Conservation (phyloP, 2,113 vertebrate species). For the Saguinus midas region DNA sequence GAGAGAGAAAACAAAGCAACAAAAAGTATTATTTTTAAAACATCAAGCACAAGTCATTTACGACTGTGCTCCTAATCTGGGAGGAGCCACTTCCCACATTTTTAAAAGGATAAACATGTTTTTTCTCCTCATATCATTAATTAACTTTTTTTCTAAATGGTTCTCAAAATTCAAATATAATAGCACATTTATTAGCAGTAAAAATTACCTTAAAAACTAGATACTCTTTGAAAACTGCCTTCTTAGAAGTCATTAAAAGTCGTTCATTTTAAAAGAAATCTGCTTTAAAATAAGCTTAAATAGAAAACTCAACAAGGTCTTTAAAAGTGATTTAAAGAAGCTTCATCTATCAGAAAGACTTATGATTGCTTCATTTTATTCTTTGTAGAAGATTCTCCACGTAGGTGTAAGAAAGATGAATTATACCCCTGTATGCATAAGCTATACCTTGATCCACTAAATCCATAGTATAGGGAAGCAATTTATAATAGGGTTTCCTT, state of each 20-base stretch:
- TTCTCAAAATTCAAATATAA: constrained; percentile 26
- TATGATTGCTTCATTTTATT: constrained; percentile 32
- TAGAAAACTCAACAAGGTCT: neutral
- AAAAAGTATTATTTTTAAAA: neutral
- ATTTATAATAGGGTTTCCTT: neutral
- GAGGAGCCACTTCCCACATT: neutral
- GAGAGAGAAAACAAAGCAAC: neutral
- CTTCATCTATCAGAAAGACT: neutral
- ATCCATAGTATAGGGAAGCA: neutral
- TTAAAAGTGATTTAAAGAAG: constrained; percentile 36
- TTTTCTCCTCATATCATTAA: neutral
- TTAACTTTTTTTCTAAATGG: neutral
- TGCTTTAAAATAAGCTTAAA: constrained; percentile 41
- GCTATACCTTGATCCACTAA: neutral
- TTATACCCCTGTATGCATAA: neutral
- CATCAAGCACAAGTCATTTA: neutral
- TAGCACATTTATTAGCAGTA: neutral
- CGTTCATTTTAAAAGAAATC: constrained; percentile 1
- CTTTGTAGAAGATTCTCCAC: neutral
- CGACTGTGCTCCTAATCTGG: neutral
- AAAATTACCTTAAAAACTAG: neutral
- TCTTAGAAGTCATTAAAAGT: constrained; percentile 17
- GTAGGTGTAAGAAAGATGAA: neutral
- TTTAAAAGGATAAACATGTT: neutral
- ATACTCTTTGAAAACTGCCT: neutral